Evolutionary conservation across 2,797 vertebrate genomes (phyloP).

Genomic region (Urocyon cinereoargenteus): DNA sequence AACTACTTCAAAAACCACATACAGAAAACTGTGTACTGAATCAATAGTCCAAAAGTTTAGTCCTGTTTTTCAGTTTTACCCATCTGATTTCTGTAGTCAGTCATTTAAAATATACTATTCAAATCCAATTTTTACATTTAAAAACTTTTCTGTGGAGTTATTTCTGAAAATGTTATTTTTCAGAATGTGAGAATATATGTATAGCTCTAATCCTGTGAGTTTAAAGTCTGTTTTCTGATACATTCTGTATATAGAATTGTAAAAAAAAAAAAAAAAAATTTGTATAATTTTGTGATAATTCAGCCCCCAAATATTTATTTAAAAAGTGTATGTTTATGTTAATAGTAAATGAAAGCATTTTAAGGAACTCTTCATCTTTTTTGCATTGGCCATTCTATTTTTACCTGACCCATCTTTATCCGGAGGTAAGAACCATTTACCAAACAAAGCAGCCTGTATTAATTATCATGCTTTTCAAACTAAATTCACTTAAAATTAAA

Average conservation of each 20-base stretch:
- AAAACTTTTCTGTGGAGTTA: slow-evolving; percentile 88
- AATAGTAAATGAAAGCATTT: slow-evolving; percentile 76
- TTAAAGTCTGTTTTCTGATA: slow-evolving; percentile 93
- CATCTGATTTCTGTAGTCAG: slow-evolving; percentile 85
- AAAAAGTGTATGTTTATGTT: slow-evolving; percentile 89
- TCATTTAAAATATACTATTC: slow-evolving; percentile 86
- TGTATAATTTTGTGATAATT: slow-evolving; percentile 97
- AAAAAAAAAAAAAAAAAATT: slow-evolving; percentile 91
- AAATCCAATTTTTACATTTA: slow-evolving; percentile 91
- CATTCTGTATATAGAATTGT: slow-evolving; percentile 95
- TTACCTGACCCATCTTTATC: background rate
- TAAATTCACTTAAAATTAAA: slow-evolving; percentile 13
- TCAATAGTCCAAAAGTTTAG: slow-evolving; percentile 79
- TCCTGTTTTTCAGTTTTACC: slow-evolving; percentile 88
- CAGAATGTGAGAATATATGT: slow-evolving; percentile 86
- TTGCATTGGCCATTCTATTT: background rate
- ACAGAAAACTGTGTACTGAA: slow-evolving; percentile 73
- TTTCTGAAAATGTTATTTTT: slow-evolving; percentile 84
- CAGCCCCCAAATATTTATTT: slow-evolving; percentile 94
- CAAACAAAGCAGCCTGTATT: background rate
- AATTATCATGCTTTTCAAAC: slow-evolving; percentile 36
- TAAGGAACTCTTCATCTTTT: slow-evolving; percentile 52
- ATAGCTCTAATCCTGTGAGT: slow-evolving; percentile 87
- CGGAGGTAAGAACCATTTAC: background rate
- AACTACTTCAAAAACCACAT: slow-evolving; percentile 74